phyloP scores from a whole-genome alignment of 2,888 invertebrate species.

The Hyposoter dolosus region DNA sequence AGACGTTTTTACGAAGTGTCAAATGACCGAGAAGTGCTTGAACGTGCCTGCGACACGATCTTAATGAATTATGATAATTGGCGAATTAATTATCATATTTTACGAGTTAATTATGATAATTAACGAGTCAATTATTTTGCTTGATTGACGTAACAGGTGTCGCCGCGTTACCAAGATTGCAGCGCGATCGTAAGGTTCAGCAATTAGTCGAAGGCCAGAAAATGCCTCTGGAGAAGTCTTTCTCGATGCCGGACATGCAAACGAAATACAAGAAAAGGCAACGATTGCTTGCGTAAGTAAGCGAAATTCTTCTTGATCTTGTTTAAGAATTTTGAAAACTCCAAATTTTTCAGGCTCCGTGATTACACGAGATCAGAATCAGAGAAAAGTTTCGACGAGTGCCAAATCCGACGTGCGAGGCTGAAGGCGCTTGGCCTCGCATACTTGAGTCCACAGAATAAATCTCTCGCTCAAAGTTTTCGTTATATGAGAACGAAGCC shows the following conservation, averaged over 20 bases:
- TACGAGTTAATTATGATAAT: background rate
- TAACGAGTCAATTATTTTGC: background rate
- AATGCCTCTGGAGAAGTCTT: constrained; percentile 91
- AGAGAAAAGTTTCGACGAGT: constrained; percentile 91
- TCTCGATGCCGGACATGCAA: constrained; percentile 94
- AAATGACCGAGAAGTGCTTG: background rate
- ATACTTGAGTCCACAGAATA: constrained; percentile 91
- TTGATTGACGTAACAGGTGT: constrained; percentile 50
- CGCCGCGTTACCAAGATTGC: constrained; percentile 76
- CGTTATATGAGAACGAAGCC: constrained; percentile 96
- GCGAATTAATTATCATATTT: background rate
- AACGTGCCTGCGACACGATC: background rate
- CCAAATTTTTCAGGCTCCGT: constrained; percentile 86
- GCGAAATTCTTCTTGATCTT: background rate
- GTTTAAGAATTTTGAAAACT: background rate
- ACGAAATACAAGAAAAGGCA: constrained; percentile 90
- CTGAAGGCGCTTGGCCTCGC: constrained; percentile 89
- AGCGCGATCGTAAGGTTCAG: constrained; percentile 86
- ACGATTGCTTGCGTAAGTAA: constrained; percentile 89
- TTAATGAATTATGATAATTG: background rate
- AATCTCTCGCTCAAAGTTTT: constrained; percentile 93
- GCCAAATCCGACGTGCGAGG: constrained; percentile 88
- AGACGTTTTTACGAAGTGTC: background rate
- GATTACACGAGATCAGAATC: constrained; percentile 93
- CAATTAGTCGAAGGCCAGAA: constrained; percentile 86